Evolutionary conservation across 2,113 vertebrate species (phyloP).

Genomic region (Orientallactaga bullata): DNA sequence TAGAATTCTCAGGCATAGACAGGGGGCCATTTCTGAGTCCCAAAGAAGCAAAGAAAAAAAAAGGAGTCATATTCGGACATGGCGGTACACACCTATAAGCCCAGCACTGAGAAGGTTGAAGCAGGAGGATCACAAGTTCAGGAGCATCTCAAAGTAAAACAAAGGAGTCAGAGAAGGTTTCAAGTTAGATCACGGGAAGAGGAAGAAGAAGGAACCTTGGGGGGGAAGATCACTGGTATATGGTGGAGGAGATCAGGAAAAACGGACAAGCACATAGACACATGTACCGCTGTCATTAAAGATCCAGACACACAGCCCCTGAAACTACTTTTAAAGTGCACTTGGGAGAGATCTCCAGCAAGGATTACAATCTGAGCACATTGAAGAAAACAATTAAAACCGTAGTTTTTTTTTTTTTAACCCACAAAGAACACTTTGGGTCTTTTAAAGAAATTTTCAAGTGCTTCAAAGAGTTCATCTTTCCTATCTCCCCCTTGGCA

Average conservation of each 20-base stretch:
- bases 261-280: neutral
- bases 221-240: neutral
- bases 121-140: no score
- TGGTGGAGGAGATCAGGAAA: neutral
- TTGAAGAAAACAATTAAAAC: slow-evolving; percentile 70
- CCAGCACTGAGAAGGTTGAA: neutral
- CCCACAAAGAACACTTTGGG: slow-evolving; percentile 43
- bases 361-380: slow-evolving; percentile 59
- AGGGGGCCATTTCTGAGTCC: neutral
- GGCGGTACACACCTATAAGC: neutral
- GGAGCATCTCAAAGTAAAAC: no score
- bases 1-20: neutral
- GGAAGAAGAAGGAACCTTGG: neutral
- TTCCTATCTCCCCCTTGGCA: slow-evolving; percentile 61
- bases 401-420: slow-evolving; percentile 59
- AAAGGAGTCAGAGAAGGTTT: neutral
- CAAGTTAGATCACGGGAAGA: neutral
- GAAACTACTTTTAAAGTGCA: slow-evolving; percentile 34
- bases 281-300: neutral
- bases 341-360: slow-evolving; percentile 50
- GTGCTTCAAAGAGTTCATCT: slow-evolving; percentile 57
- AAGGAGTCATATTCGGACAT: neutral
- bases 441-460: slow-evolving; percentile 54
- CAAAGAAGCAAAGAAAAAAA: neutral
- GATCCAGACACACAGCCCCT: slow-evolving; percentile 16